A percentile compares a stretch with the other conserved stretches of the same genome.
Conservation (phyloP, 2,797 vertebrate species). For the Acipenser transmontanus region DNA sequence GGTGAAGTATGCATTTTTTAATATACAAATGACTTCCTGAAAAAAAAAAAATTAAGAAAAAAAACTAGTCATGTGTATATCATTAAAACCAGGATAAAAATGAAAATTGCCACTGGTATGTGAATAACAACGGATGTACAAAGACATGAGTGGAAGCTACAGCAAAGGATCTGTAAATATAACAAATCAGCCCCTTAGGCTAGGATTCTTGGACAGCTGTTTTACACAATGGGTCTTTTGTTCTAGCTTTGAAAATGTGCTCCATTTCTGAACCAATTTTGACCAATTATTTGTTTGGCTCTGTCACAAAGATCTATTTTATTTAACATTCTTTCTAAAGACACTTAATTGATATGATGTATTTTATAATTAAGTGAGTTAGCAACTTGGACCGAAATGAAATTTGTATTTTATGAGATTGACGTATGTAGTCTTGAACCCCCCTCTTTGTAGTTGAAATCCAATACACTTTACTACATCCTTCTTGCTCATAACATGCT, state of each 20-base stretch:
- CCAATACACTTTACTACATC: background rate
- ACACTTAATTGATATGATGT: no score
- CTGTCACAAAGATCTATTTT: no score
- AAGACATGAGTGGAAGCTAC: slow-evolving; percentile 21
- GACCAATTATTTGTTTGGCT: background rate
- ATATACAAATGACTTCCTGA: no score
- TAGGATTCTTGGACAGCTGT: slow-evolving; percentile 47
- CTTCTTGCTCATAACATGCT: background rate
- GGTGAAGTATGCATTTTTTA: no score
- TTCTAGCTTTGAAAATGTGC: slow-evolving; percentile 19
- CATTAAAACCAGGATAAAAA: no score
- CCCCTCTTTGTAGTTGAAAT: background rate
- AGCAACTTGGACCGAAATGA: no score
- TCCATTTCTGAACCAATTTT: slow-evolving; percentile 13
- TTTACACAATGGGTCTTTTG: slow-evolving; percentile 7
- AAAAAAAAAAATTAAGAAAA: no score
- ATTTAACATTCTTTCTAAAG: no score
- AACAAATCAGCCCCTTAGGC: slow-evolving; percentile 53
- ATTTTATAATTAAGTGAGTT: no score
- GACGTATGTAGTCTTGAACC: background rate
- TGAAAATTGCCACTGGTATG: no score
- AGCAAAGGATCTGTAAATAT: slow-evolving; percentile 51
- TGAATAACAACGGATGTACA: no score
- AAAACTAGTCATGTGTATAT: no score
- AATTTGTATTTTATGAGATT: background rate